A percentile compares a stretch with the other conserved stretches of the same genome.
Conservation (phyloP, 2,888 invertebrate genomes). For the Habroteleia sp. region DNA sequence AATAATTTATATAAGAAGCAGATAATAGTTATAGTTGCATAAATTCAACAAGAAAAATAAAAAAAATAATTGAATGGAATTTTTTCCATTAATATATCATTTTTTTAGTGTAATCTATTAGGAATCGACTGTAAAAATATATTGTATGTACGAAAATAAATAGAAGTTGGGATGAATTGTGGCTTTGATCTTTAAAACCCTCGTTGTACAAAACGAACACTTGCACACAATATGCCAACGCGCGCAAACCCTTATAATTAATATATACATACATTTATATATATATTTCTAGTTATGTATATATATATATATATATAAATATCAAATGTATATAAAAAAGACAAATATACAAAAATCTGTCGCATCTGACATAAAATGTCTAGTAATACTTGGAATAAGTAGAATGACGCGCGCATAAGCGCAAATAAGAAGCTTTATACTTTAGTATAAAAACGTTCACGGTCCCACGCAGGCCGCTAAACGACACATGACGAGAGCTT, state of each 20-base stretch:
- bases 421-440: constrained; percentile 39
- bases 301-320: constrained; percentile 17
- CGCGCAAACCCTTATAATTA: constrained; percentile 23
- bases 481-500: constrained; percentile 51
- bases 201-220: constrained; percentile 20
- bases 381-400: constrained; percentile 52
- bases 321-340: constrained; percentile 38
- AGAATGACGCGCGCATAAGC: constrained; percentile 17
- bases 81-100: no score
- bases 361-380: constrained; percentile 46
- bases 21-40: no score
- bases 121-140: no score
- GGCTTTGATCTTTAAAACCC: constrained; percentile 28
- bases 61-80: no score
- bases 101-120: no score
- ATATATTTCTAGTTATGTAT: constrained; percentile 27
- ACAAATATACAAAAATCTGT: constrained; percentile 48
- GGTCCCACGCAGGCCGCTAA: constrained; percentile 5
- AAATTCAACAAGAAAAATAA: no score
- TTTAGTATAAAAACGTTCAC: constrained; percentile 45
- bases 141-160: neutral
- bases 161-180: neutral
- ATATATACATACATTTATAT: constrained; percentile 19
- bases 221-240: neutral
- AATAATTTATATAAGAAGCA: no score